Evolutionary conservation across 2,888 invertebrate genomes (phyloP), one percentile per base, ranked within the genome.

Genomic region (Cheilosia pagana): DNA sequence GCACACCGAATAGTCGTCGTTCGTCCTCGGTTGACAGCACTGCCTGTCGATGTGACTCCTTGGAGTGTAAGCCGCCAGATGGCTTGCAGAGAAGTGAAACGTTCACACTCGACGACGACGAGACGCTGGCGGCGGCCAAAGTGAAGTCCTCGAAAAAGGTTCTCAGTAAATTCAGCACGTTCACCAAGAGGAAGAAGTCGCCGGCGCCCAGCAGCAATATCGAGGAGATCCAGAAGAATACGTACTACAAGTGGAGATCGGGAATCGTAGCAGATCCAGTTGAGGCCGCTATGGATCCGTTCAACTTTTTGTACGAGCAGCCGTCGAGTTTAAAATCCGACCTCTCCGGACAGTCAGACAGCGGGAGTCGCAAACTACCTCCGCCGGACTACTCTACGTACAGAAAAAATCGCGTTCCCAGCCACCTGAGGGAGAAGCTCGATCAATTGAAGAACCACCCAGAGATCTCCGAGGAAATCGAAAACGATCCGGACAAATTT

Each of bases 161-260:
- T 14, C 88, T 91, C 7, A 89, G 89, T 68, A 91, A 91, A 71
- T 91, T 91, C 25, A 90, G 91, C 68, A 91, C 92, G 0, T 91
- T 91, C 23, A 91, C 92, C 2, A 90, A 90, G 71, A 88, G 90
- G 39, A 92, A 91, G 72, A 91, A 91, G 86, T 88, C 88, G 0
- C 89, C 90, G 0, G 87, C 88, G 10, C 87, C 89, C n/a, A 86
- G 82, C 19, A n/a, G 45, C 12, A 21, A 74, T 19, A 45, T 41
- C 1, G 59, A 57, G 10, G 62, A 72, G 8, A 53, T 57, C 35
- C 60, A 63, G 19, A 76, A 77, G n/a, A 85, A 59, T 16, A 74
- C 81, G 0, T 81, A 91, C 67, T 91, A 90, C 88, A 90, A 90
- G 55, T 91, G 91, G 91, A 88, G 90, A 79, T 89, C 89, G 8